phyloP scores from a whole-genome alignment of 1,140 invertebrate species.

The Macrosteles quadrilineatus region DNA sequence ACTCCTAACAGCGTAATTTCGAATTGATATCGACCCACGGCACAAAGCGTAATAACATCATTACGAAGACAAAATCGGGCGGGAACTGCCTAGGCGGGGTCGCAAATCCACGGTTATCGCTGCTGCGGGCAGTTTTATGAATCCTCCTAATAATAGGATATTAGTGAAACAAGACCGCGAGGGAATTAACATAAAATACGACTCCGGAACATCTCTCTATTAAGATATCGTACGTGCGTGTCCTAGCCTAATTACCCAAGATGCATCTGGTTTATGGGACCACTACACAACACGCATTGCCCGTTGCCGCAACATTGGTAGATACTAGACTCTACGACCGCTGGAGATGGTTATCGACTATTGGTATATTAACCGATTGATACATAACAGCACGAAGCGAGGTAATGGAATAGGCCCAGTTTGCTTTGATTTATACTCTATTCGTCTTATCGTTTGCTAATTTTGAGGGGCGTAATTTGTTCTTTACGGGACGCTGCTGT shows the following conservation, averaged over 20 bases:
- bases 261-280: slow-evolving; percentile 11
- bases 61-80: too few species aligned
- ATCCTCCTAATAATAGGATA: slow-evolving; percentile 18
- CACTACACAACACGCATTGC: neutral
- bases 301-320: neutral
- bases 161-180: slow-evolving; percentile 18
- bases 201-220: slow-evolving; percentile 6
- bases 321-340: neutral
- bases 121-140: slow-evolving; percentile 2
- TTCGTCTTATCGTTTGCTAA: slow-evolving; percentile 4
- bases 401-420: slow-evolving; percentile 2
- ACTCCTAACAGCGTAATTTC: too few species aligned
- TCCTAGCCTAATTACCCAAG: slow-evolving; percentile 4
- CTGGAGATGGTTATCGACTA: neutral
- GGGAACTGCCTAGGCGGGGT: too few species aligned
- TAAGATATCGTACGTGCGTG: slow-evolving; percentile 20
- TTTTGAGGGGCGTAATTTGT: neutral
- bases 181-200: slow-evolving; percentile 22
- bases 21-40: too few species aligned
- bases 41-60: too few species aligned
- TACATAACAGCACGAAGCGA: neutral
- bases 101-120: slow-evolving; percentile 1
- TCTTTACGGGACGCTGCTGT: neutral
- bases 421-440: neutral
- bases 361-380: slow-evolving; percentile 16